Evolutionary conservation across 2,888 invertebrate genomes (phyloP).

Genomic region (Hemithea aestivaria): DNA sequence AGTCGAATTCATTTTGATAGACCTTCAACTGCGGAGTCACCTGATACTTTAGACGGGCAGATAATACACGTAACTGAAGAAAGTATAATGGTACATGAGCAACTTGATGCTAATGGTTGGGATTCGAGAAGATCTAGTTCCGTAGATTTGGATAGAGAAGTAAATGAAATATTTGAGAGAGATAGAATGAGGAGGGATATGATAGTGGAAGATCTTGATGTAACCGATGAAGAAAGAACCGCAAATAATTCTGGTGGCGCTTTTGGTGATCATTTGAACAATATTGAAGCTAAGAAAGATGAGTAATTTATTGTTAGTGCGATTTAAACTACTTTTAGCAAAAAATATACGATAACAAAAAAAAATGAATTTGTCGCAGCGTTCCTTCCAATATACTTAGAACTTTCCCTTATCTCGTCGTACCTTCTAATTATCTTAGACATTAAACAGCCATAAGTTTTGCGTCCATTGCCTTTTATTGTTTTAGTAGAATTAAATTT

Average conservation of each 20-base stretch:
- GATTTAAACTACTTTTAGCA: background rate
- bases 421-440: no score
- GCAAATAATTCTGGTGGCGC: constrained; percentile 42
- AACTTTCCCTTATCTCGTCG: no score
- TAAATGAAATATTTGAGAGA: constrained; percentile 61
- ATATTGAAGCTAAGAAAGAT: background rate
- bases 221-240: constrained; percentile 32
- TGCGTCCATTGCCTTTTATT: no score
- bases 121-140: constrained; percentile 62
- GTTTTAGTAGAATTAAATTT: no score
- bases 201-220: constrained; percentile 28
- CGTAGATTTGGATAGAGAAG: constrained; percentile 62
- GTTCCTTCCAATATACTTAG: no score
- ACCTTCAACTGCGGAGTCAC: constrained; percentile 47
- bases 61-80: constrained; percentile 58
- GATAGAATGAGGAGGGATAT: constrained; percentile 42
- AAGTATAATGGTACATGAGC: constrained; percentile 52
- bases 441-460: no score
- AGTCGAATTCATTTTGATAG: constrained; percentile 40
- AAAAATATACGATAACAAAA: background rate
- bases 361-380: no score
- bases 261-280: constrained; percentile 48
- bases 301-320: background rate
- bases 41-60: constrained; percentile 53
- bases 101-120: constrained; percentile 38